Conservation (phyloP, 1,140 invertebrate genomes). For the Camponotus pennsylvanicus region DNA sequence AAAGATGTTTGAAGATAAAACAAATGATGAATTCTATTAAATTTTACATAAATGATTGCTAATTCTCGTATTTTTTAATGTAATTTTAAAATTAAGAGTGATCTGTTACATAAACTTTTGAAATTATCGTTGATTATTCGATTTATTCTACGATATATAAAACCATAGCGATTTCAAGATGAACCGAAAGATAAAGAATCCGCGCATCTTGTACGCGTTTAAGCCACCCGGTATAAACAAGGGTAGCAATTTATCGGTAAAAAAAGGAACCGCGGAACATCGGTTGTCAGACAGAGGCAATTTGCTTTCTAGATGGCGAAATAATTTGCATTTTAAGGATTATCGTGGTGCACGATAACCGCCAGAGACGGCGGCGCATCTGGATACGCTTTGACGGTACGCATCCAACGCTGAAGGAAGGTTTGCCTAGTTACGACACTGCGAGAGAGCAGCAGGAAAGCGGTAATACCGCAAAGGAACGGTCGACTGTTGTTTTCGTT, state of each 20-base stretch:
- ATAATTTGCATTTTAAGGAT: slow-evolving; percentile 28
- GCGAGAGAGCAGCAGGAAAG: slow-evolving; percentile 61
- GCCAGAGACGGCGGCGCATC: background rate
- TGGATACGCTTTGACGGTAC: slow-evolving; percentile 2
- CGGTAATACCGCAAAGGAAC: slow-evolving; percentile 44
- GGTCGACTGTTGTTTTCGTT: slow-evolving; percentile 68
- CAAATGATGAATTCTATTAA: background rate
- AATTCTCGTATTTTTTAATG: background rate
- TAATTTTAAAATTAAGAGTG: background rate
- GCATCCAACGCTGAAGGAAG: slow-evolving; percentile 8
- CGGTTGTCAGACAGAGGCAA: slow-evolving; percentile 17
- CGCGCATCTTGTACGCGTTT: background rate
- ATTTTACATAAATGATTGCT: background rate
- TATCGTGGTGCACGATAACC: slow-evolving; percentile 5
- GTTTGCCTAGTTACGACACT: slow-evolving; percentile 51
- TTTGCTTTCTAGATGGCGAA: slow-evolving; percentile 32
- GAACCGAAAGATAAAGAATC: slow-evolving; percentile 18
- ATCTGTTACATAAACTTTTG: background rate
- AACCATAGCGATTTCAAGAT: slow-evolving; percentile 6
- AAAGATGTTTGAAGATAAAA: too few species aligned
- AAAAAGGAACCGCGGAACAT: slow-evolving; percentile 21
- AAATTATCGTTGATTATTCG: background rate
- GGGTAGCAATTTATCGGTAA: slow-evolving; percentile 37
- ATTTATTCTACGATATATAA: background rate
- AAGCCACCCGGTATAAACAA: slow-evolving; percentile 25